These are phyloP conservation scores for Mus spretus DNA, from an alignment of 2,797 vertebrate genomes.

Conservation along the genomic window DNA sequence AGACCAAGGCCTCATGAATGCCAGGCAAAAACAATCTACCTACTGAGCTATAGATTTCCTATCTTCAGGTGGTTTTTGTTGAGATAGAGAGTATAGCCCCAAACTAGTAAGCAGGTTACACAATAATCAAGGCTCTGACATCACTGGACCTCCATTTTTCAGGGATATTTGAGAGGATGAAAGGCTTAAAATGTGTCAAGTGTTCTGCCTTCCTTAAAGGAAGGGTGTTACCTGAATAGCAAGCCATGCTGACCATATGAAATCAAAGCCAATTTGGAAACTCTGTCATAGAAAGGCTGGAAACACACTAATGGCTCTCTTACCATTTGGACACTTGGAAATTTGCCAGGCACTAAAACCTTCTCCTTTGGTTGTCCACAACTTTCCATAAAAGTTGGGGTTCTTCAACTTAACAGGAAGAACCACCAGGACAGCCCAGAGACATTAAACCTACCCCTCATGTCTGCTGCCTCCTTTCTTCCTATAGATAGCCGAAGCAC, in stretches of 20 bases:
- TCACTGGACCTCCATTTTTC: background rate
- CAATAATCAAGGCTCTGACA: background rate
- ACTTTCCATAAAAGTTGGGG: background rate
- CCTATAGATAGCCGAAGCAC: background rate
- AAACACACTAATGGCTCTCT: accelerated
- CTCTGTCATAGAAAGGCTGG: background rate
- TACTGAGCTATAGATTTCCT: background rate
- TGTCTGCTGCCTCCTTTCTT: background rate
- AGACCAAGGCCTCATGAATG: background rate
- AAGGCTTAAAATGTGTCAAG: background rate
- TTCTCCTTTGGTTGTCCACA: background rate
- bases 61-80: background rate
- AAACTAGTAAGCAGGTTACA: background rate
- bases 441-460: background rate
- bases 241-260: background rate
- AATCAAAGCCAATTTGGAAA: background rate
- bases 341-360: background rate
- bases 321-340: accelerated
- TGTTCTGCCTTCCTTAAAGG: constrained; percentile 34
- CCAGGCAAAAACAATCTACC: background rate
- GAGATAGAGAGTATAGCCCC: background rate
- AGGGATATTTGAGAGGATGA: background rate
- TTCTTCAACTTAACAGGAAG: background rate
- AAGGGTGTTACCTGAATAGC: background rate
- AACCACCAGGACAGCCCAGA: accelerated